Evolutionary conservation across 2,113 vertebrate genomes (phyloP).

Genomic region (Pseudonaja textilis): DNA sequence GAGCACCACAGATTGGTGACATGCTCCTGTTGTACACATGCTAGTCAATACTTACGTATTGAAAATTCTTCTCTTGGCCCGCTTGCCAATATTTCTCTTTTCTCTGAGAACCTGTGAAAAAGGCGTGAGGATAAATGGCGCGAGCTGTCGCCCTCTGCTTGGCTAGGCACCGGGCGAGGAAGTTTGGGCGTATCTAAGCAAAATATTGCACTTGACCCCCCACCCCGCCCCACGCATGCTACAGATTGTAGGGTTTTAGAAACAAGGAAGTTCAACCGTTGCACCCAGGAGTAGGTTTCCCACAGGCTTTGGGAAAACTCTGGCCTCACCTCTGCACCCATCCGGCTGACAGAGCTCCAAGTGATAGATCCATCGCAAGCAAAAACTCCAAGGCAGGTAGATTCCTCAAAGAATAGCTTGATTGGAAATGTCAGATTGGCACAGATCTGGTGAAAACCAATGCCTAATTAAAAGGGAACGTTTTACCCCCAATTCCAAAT

Average conservation of each 20-base stretch:
- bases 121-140: neutral
- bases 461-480: too few relatives aligned
- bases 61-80: neutral
- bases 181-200: neutral
- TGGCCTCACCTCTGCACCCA: neutral
- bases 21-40: neutral
- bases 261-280: neutral
- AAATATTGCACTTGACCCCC: neutral
- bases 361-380: too few relatives aligned
- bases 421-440: too few relatives aligned
- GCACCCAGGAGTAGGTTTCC: neutral
- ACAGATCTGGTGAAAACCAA: too few relatives aligned
- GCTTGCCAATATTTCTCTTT: neutral
- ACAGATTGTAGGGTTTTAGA: neutral
- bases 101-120: neutral
- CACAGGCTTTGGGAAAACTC: neutral
- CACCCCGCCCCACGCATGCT: neutral
- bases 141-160: neutral
- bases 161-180: neutral
- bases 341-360: neutral
- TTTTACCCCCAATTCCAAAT: too few relatives aligned
- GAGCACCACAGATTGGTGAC: neutral
- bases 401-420: too few relatives aligned
- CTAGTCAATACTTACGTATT: neutral
- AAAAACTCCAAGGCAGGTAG: too few relatives aligned